Evolutionary conservation across 2,113 vertebrate genomes (phyloP).

Genomic region (Zosterops lateralis): DNA sequence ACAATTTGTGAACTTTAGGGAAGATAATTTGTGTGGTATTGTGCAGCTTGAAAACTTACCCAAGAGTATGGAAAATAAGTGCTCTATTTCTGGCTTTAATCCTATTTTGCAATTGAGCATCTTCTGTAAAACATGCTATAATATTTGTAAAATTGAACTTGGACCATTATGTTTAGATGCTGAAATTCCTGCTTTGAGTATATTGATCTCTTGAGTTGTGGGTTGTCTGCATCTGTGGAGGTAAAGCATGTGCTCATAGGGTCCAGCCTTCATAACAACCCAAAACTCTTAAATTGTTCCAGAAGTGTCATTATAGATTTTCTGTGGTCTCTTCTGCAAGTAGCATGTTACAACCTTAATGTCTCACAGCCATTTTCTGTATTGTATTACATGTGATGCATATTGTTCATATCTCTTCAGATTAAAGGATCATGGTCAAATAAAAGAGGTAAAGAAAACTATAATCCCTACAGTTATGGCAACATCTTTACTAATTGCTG

Average conservation of each 20-base stretch:
- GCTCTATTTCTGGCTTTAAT: not conserved
- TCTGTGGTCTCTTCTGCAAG: not conserved
- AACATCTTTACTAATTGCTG: constrained; percentile 97
- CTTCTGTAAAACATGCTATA: not conserved
- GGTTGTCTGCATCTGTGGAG: not conserved
- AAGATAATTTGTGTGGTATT: not conserved
- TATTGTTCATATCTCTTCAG: constrained; percentile 73
- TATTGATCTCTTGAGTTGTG: not conserved
- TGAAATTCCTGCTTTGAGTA: not conserved
- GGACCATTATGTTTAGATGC: not conserved
- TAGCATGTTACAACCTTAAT: not conserved
- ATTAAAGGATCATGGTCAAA: constrained; percentile 99
- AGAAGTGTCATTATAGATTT: not conserved
- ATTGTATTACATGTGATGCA: not conserved
- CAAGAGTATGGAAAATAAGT: not conserved
- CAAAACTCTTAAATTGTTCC: not conserved
- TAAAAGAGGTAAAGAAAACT: constrained; percentile 98
- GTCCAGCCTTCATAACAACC: not conserved
- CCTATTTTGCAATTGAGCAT: not conserved
- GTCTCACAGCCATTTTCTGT: not conserved
- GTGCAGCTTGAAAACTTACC: not conserved
- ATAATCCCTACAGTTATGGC: constrained; percentile 96
- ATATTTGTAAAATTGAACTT: not conserved
- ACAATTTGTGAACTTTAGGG: not conserved
- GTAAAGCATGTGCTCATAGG: not conserved